These are phyloP conservation scores for Vanacampus margaritifer DNA, from an alignment of 2,113 vertebrate species.

Conservation along the genomic window DNA sequence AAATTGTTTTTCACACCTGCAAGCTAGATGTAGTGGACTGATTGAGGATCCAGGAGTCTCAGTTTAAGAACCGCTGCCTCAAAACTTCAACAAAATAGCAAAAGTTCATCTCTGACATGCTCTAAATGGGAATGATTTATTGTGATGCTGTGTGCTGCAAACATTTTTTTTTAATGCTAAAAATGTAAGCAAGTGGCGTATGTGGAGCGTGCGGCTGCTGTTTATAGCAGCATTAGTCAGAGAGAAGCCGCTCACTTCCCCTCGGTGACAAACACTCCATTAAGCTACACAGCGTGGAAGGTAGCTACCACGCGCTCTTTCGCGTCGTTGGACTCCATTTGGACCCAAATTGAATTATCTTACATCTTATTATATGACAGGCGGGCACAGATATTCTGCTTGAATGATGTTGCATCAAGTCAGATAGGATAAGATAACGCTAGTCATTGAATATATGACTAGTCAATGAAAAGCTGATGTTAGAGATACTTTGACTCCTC, in stretches of 20 bases:
- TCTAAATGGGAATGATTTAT: conserved; percentile 19
- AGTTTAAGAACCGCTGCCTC: too few species aligned
- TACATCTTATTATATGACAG: conserved; percentile 1
- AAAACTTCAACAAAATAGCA: not conserved
- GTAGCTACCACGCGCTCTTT: conserved; percentile 33
- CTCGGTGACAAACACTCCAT: conserved; percentile 55
- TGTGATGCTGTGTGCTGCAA: conserved; percentile 20
- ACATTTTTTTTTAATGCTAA: conserved; percentile 12
- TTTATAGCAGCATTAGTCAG: conserved; percentile 72
- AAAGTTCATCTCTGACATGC: conserved; percentile 1
- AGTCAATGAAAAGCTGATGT: too few species aligned
- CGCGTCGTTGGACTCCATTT: conserved; percentile 1
- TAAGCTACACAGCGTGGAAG: conserved; percentile 45
- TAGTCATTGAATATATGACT: too few species aligned
- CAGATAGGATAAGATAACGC: too few species aligned
- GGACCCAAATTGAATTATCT: not conserved
- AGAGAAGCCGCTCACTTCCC: conserved; percentile 59
- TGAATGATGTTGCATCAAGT: not conserved
- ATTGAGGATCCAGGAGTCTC: too few species aligned
- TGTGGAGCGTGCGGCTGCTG: conserved; percentile 52
- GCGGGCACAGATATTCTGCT: not conserved
- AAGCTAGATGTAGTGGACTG: too few species aligned
- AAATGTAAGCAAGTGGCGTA: conserved; percentile 50
- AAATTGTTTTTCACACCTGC: too few species aligned
- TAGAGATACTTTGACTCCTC: too few species aligned